Evolutionary conservation across 2,797 vertebrate genomes (phyloP), one percentile per base, ranked within the genome.

Genomic region (Argya squamiceps): DNA sequence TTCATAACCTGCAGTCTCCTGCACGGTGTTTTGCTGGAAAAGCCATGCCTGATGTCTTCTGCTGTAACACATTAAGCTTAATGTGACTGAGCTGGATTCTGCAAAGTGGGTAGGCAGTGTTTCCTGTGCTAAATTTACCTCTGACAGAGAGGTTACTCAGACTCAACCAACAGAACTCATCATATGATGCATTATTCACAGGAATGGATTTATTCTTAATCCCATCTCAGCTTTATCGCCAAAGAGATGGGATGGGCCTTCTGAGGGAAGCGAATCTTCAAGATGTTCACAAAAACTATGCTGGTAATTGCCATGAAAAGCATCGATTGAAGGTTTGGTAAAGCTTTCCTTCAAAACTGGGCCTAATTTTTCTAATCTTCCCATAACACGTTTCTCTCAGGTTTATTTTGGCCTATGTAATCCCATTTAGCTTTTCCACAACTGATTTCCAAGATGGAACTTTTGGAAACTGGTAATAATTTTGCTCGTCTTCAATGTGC

Each of bases 41-140:
- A 95, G 43, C 60, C 39, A 22, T 50, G 64, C 59, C 77, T 89
- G 70, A n/a, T 89, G 77, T 87, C 37, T 84, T 41, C 64, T 91
- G 56, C 86, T 87, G 55, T 36, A 78, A 24, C 49, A 50, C 60
- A 36, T 65, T 68, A 59, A 55, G 83, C 85, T 88, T 69, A 68
- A 84, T 58, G 68, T 19, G 92, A 79, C 83, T 58, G 64, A 81
- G 59, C 30, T 63, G 39, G 63, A 43, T 85, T 83, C 80, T 92
- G 60, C 76, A 63, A 80, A 91, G 78, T 29, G 86, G 49, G 69
- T 43, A 81, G 88, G 92, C 82, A 71, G 65, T 13, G 27, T 89
- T 92, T 91, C 88, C 91, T 65, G 78, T 4, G 79, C 92, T 95
- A 88, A 91, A 92, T 90, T 95, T 92, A 93, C 74, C 76, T 64